Percentiles rank a stretch among this genome's conserved stretches.
These are phyloP conservation scores for Crypturellus tataupa DNA, from an alignment of 2,797 vertebrate genomes.

Conservation along the genomic window DNA sequence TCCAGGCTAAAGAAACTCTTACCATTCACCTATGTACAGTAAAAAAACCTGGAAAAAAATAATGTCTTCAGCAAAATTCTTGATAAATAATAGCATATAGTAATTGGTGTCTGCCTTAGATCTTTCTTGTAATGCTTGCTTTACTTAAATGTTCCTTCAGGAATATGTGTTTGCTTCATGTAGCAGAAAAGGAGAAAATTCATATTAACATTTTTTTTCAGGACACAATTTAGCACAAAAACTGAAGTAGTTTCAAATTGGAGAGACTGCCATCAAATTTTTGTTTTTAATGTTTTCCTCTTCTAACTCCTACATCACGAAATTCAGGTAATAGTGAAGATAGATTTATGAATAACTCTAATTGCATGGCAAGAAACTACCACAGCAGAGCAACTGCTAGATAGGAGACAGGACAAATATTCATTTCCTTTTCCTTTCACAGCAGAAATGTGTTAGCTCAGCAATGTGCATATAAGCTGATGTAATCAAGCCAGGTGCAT, in stretches of 20 bases:
- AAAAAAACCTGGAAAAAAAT: neutral
- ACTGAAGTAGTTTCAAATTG: neutral
- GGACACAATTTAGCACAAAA: neutral
- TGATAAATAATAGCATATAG: neutral
- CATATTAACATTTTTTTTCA: neutral
- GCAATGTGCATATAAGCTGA: constrained; percentile 55
- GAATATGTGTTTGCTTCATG: neutral
- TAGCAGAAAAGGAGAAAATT: neutral
- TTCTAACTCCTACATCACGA: neutral
- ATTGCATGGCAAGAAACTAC: neutral
- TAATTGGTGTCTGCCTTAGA: neutral
- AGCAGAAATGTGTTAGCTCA: constrained; percentile 58
- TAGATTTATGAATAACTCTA: neutral
- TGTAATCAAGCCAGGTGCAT: constrained; percentile 68
- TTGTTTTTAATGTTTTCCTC: neutral
- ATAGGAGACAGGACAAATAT: constrained; percentile 10
- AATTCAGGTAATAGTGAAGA: constrained; percentile 22
- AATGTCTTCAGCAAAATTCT: neutral
- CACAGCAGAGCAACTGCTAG: neutral
- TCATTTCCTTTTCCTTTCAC: constrained; percentile 51
- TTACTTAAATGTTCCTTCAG: neutral
- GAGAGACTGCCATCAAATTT: neutral
- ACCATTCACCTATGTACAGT: neutral
- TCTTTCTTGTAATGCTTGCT: neutral
- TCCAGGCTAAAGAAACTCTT: neutral